phyloP scores from a whole-genome alignment of 64 coral and sea anemone species.

The Pocillopora damicornis region DNA sequence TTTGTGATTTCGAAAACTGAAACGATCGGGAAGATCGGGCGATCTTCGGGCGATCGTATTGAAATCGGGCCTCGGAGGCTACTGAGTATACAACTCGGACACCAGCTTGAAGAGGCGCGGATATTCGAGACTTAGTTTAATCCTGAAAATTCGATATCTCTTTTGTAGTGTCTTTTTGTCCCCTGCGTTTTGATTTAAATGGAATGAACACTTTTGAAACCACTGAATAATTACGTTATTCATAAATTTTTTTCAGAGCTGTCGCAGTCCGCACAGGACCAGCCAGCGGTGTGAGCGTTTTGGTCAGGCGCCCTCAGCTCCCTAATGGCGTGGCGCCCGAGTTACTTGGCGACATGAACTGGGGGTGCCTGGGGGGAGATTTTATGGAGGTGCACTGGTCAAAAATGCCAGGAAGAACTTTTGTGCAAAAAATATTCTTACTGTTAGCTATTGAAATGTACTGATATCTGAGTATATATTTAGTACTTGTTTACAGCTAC shows the following conservation, averaged over 20 bases:
- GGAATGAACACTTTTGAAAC: not conserved
- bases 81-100: too few species aligned
- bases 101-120: too few species aligned
- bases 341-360: slow-evolving; percentile 56
- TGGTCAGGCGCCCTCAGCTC: slow-evolving; percentile 53
- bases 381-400: slow-evolving; percentile 69
- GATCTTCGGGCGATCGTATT: too few species aligned
- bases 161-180: too few species aligned
- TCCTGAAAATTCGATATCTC: too few species aligned
- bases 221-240: not conserved
- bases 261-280: slow-evolving; percentile 66
- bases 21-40: too few species aligned
- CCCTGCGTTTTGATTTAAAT: not conserved
- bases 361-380: slow-evolving; percentile 65
- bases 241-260: slow-evolving; percentile 30
- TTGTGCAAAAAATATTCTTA: slow-evolving; percentile 62
- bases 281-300: slow-evolving; percentile 45
- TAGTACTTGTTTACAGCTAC: not conserved
- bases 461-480: not conserved
- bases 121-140: too few species aligned
- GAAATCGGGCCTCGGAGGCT: too few species aligned
- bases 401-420: slow-evolving; percentile 84
- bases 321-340: slow-evolving; percentile 42
- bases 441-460: slow-evolving; percentile 58
- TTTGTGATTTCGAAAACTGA: too few species aligned